phyloP scores from a whole-genome alignment of 2,113 vertebrate genomes.

The Proterorhinus semilunaris region DNA sequence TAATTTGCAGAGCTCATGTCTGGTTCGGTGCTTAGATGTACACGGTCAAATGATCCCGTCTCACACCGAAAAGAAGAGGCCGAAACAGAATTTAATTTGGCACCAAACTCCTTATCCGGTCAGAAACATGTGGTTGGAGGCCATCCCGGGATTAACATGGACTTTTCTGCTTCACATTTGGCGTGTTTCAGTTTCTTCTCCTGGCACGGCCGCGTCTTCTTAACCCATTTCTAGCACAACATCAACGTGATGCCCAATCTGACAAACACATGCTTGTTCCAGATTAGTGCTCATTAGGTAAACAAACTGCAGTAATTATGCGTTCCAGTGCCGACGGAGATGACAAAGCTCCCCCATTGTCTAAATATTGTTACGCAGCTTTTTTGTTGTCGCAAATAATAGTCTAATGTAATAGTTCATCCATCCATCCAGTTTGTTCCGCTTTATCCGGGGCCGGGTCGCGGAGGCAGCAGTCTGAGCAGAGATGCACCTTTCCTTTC shows the following conservation, averaged over 20 bases:
- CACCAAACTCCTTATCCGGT: constrained; percentile 63
- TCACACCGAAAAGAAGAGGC: constrained; percentile 57
- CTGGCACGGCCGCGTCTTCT: constrained; percentile 56
- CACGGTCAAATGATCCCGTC: constrained; percentile 72
- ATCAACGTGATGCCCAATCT: constrained; percentile 66
- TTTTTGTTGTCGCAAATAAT: not conserved
- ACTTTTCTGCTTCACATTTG: constrained; percentile 67
- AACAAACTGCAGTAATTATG: constrained; percentile 67
- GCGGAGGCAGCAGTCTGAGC: too few relatives aligned
- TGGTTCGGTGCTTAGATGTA: constrained; percentile 71
- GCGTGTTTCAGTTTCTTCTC: constrained; percentile 42
- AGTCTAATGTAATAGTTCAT: constrained; percentile 14
- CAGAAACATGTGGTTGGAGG: constrained; percentile 69
- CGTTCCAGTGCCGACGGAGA: constrained; percentile 44
- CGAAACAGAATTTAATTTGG: constrained; percentile 76
- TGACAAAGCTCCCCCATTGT: constrained; percentile 35
- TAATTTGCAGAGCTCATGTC: constrained; percentile 76
- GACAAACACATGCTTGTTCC: constrained; percentile 44
- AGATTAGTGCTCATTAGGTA: constrained; percentile 67
- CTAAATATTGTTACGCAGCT: constrained; percentile 1
- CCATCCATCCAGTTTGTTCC: too few relatives aligned
- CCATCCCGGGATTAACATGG: constrained; percentile 76
- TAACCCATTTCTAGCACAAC: constrained; percentile 45
- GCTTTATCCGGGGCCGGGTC: too few relatives aligned
- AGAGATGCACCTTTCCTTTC: too few relatives aligned